phyloP scores from a whole-genome alignment of 2,888 invertebrate genomes.

The Melinaea marsaeus region DNA sequence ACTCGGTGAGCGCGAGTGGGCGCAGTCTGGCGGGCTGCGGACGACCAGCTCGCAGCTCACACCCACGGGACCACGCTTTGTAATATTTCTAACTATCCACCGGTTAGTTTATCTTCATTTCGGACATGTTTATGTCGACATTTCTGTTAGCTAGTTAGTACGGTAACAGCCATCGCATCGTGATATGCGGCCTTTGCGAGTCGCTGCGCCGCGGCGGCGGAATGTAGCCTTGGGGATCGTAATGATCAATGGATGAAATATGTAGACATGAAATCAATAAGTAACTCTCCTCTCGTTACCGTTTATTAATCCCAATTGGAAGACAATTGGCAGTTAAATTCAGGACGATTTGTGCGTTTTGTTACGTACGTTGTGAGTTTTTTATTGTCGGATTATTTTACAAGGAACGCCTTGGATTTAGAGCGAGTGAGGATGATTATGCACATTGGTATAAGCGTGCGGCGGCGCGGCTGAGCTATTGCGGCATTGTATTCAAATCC shows the following conservation, averaged over 20 bases:
- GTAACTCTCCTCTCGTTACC: conserved; percentile 47
- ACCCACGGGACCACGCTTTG: conserved; percentile 44
- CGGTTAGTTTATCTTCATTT: conserved; percentile 57
- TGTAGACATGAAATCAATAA: conserved; percentile 52
- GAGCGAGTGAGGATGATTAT: conserved; percentile 64
- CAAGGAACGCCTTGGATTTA: conserved; percentile 62
- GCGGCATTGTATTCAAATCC: conserved; percentile 75
- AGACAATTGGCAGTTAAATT: conserved; percentile 57
- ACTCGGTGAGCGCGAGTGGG: conserved; percentile 36
- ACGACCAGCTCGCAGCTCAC: conserved; percentile 40
- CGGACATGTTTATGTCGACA: conserved; percentile 55
- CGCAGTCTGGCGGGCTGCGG: conserved; percentile 37
- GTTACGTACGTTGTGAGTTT: conserved; percentile 41
- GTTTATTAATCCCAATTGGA: conserved; percentile 63
- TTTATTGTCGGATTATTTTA: conserved; percentile 34
- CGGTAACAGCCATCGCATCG: conserved; percentile 49
- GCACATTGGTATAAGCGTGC: conserved; percentile 53
- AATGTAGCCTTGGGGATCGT: conserved; percentile 53
- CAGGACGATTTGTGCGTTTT: conserved; percentile 49
- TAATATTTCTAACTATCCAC: conserved; percentile 60
- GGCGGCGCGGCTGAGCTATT: conserved; percentile 71
- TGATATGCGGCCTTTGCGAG: conserved; percentile 46
- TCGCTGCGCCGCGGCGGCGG: conserved; percentile 38
- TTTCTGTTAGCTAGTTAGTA: conserved; percentile 42
- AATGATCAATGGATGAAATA: conserved; percentile 50